Percentiles rank a stretch among this genome's conserved stretches.
phyloP scores from a whole-genome alignment of 2,888 invertebrate species.

The Salticus scenicus region DNA sequence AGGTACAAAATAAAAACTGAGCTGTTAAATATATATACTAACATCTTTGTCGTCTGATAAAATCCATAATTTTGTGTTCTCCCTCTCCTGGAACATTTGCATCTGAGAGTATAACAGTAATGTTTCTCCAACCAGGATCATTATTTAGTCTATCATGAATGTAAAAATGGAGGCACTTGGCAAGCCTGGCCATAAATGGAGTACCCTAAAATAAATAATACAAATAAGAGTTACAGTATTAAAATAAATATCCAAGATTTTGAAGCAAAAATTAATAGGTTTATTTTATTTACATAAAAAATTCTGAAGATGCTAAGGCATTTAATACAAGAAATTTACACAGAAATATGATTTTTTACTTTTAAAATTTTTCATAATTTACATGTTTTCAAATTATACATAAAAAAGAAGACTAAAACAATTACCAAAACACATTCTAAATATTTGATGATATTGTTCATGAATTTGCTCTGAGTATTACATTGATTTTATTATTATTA shows the following conservation, averaged over 20 bases:
- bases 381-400: no score
- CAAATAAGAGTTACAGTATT: not conserved
- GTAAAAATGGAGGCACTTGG: slow-evolving; percentile 85
- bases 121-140: slow-evolving; percentile 94
- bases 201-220: slow-evolving; percentile 86
- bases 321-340: no score
- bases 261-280: not conserved
- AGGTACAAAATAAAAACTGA: no score
- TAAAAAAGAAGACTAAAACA: no score
- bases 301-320: not conserved
- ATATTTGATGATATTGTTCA: no score
- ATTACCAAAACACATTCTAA: no score
- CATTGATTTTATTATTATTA: no score
- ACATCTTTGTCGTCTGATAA: slow-evolving; percentile 94
- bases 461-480: no score
- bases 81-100: slow-evolving; percentile 99
- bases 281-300: not conserved
- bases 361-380: no score
- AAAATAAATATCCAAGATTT: not conserved
- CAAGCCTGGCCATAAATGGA: slow-evolving; percentile 95
- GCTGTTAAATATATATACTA: no score
- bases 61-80: slow-evolving; percentile 99
- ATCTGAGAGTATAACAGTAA: slow-evolving; percentile 96
- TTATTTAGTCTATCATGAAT: slow-evolving; percentile 92
- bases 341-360: no score